These are phyloP conservation scores for Podarcis raffonei DNA, from an alignment of 2,113 vertebrate species.

Conservation along the genomic window DNA sequence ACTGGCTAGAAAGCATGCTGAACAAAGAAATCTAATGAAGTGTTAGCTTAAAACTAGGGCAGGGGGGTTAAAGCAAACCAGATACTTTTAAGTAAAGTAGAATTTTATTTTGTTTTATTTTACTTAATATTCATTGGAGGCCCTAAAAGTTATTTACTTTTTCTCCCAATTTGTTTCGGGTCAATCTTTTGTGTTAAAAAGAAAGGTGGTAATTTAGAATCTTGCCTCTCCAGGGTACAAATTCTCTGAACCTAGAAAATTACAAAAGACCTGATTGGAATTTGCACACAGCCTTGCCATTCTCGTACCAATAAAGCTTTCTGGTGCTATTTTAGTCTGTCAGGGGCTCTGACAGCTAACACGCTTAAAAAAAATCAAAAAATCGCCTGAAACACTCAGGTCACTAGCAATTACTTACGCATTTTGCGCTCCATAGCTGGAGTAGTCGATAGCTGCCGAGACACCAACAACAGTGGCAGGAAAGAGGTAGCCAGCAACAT, in stretches of 20 bases:
- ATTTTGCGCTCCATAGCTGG: slow-evolving; percentile 94
- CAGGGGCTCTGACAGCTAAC: slow-evolving; percentile 78
- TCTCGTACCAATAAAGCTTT: slow-evolving; percentile 80
- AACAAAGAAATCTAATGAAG: slow-evolving; percentile 84
- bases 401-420: slow-evolving; percentile 88
- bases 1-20: slow-evolving; percentile 80
- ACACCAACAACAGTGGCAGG: slow-evolving; percentile 96
- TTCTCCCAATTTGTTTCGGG: slow-evolving; percentile 77
- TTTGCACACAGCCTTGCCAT: slow-evolving; percentile 72
- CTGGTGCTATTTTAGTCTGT: slow-evolving; percentile 78
- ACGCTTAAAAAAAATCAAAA: slow-evolving; percentile 59
- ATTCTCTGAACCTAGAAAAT: slow-evolving; percentile 80
- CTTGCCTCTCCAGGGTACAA: slow-evolving; percentile 63
- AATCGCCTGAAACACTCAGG: slow-evolving; percentile 80
- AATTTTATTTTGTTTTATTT: slow-evolving; percentile 55
- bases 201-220: slow-evolving; percentile 79
- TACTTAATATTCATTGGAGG: slow-evolving; percentile 74
- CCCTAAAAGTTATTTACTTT: slow-evolving; percentile 80
- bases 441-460: slow-evolving; percentile 95
- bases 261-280: slow-evolving; percentile 80
- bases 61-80: slow-evolving; percentile 79
- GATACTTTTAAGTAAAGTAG: slow-evolving; percentile 76
- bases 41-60: slow-evolving; percentile 76
- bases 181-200: slow-evolving; percentile 77
- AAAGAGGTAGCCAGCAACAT: slow-evolving; percentile 95